Percentiles rank a stretch among this genome's conserved stretches.
Conservation (phyloP, 1,140 invertebrate genomes). For the Phortica variegata region DNA sequence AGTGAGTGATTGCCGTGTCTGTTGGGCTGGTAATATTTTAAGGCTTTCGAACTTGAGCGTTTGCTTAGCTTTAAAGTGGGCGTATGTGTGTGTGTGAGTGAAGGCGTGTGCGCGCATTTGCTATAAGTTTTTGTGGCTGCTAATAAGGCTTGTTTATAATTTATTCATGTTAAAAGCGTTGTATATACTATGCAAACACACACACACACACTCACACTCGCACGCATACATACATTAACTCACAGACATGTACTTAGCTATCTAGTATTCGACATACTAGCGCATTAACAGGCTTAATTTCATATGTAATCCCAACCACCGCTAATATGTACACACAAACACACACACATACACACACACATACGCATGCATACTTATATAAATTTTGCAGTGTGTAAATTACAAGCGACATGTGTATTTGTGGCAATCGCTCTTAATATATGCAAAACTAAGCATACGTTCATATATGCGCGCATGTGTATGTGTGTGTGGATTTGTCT, state of each 20-base stretch:
- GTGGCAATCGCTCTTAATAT: too few relatives aligned
- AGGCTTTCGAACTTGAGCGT: neutral
- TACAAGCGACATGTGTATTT: too few relatives aligned
- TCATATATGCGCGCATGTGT: too few relatives aligned
- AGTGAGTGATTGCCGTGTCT: too few relatives aligned
- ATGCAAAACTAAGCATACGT: too few relatives aligned
- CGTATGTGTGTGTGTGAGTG: neutral
- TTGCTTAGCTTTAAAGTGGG: slow-evolving; percentile 15
- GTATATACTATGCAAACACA: slow-evolving; percentile 11
- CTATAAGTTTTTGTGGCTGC: slow-evolving; percentile 20
- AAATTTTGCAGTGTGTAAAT: too few relatives aligned
- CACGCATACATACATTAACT: neutral
- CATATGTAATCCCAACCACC: neutral
- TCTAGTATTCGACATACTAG: neutral
- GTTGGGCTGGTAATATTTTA: slow-evolving; percentile 3
- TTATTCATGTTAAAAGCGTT: slow-evolving; percentile 39
- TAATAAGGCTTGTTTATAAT: slow-evolving; percentile 47
- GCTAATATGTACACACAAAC: too few relatives aligned
- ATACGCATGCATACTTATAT: too few relatives aligned
- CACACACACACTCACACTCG: neutral
- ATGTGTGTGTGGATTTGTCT: too few relatives aligned
- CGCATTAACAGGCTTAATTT: neutral
- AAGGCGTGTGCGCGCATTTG: slow-evolving; percentile 7
- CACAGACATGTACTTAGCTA: neutral
- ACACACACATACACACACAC: too few relatives aligned